phyloP scores from a whole-genome alignment of 2,797 vertebrate species.

The Gastrophryne carolinensis region DNA sequence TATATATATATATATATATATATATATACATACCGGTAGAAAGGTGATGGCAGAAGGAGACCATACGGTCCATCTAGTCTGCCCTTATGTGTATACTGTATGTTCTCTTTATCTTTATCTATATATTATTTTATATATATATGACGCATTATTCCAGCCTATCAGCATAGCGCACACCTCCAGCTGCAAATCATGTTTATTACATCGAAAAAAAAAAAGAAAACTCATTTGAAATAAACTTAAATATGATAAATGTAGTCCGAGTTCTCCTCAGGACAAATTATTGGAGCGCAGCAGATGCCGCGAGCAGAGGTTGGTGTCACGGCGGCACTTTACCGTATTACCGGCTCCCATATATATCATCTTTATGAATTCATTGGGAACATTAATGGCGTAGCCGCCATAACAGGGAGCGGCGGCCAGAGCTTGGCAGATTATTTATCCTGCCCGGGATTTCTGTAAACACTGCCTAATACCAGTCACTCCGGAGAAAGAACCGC shows the following conservation, averaged over 20 bases:
- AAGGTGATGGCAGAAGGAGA: too few species aligned
- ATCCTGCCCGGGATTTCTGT: constrained; percentile 22
- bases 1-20: too few species aligned
- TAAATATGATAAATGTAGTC: constrained; percentile 1
- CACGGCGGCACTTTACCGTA: constrained; percentile 41
- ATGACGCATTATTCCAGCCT: too few species aligned
- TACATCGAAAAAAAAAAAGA: constrained; percentile 1
- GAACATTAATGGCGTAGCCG: constrained; percentile 40
- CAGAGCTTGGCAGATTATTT: constrained; percentile 36
- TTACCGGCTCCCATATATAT: constrained; percentile 33
- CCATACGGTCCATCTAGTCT: too few species aligned
- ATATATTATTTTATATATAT: too few species aligned
- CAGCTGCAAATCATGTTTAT: constrained; percentile 19
- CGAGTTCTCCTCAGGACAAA: constrained; percentile 28
- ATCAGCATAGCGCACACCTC: neutral
- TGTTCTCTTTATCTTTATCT: too few species aligned
- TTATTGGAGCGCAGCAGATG: constrained; percentile 3
- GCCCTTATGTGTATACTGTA: too few species aligned
- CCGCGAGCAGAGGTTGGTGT: constrained; percentile 8
- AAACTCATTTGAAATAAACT: constrained; percentile 22
- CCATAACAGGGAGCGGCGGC: constrained; percentile 3
- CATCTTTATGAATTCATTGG: constrained; percentile 42
- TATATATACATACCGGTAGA: too few species aligned
- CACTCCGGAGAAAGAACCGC: constrained; percentile 17
- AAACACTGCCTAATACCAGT: constrained; percentile 42